Evolutionary conservation across 2,888 invertebrate species (phyloP), one percentile per base, ranked within the genome.

Genomic region (Caenorhabditis sinica): DNA sequence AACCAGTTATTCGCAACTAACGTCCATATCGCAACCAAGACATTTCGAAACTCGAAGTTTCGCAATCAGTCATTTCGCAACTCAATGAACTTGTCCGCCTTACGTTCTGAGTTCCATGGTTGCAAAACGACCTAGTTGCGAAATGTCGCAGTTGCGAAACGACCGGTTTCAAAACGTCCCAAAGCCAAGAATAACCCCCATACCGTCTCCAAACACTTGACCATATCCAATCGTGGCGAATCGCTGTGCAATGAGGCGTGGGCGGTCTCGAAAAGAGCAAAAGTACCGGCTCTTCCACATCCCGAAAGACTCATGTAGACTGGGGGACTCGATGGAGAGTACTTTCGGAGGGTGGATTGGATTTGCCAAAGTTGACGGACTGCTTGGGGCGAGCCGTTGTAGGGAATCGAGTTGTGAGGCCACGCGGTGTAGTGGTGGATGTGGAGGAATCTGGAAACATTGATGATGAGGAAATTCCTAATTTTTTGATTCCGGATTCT

Each of bases 281-380:
- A 89, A 4, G 88, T 88, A 43, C 88, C 87, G 11, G 89, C 89
- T 45, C 89, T 36, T 20, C 89, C 89, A 61, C 88, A 86, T 49
- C 89, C 89, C 3, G 87, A 86, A 20, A 87, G 65, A 33, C 87
- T 87, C 83, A 89, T 74, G 77, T 83, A 87, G 51, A 86, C 87
- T 40, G 71, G 76, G 6, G 89, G 84, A 28, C 33, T 36, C 3
- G 36, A 23, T n/a, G 36, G 68, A 8, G 58, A 23, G 77, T 89
- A 89, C 40, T 83, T 76, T 17, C 88, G 77, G n/a, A 88, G 60
- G 13, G 66, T 75, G 9, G 87, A 85, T 63, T 86, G 86, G 23
- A 88, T 17, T 45, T 79, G 83, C 86, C 85, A 83, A 5, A 86
- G 33, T 30, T 81, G 73, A 61, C 77, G 83, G 33, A 72, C 28